These are phyloP conservation scores for Neofelis nebulosa DNA, from an alignment of 2,113 vertebrate genomes.

Conservation along the genomic window DNA sequence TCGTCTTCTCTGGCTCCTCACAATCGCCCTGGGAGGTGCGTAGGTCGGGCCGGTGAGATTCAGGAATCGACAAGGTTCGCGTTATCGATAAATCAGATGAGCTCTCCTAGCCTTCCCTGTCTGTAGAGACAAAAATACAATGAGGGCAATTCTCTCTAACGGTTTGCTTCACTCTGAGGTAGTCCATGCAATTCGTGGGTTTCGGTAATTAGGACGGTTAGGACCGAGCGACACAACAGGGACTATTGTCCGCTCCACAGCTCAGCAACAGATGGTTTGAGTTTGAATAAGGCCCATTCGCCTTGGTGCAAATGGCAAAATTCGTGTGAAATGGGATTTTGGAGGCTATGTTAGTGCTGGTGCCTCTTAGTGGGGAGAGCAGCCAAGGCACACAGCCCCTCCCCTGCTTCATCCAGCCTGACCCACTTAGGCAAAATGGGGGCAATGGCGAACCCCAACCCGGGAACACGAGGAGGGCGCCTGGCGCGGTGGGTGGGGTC, in stretches of 20 bases:
- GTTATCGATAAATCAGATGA: background rate
- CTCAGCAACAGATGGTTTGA: background rate
- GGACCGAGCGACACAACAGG: background rate
- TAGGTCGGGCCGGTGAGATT: background rate
- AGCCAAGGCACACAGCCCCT: background rate
- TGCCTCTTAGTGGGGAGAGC: background rate
- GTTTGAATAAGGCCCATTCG: conserved; percentile 26
- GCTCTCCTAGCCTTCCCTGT: background rate
- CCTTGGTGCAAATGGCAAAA: conserved; percentile 3
- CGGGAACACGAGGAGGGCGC: fast-evolving
- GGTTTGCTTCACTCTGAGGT: background rate
- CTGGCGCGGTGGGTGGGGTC: fast-evolving
- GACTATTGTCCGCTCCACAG: background rate
- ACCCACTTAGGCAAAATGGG: conserved; percentile 28
- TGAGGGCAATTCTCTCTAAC: conserved; percentile 6
- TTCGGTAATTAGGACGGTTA: conserved; percentile 42
- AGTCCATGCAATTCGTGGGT: conserved; percentile 8
- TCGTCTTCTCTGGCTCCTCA: background rate
- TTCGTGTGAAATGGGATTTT: conserved; percentile 40
- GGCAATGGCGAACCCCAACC: background rate
- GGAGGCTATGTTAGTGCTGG: background rate
- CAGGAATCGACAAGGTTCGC: background rate
- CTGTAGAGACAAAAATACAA: background rate
- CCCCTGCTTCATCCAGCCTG: background rate
- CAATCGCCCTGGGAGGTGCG: background rate